Percentiles rank a stretch among this genome's conserved stretches.
Evolutionary conservation across 2,113 vertebrate genomes (phyloP).

Genomic region (Oreochromis spilurus): DNA sequence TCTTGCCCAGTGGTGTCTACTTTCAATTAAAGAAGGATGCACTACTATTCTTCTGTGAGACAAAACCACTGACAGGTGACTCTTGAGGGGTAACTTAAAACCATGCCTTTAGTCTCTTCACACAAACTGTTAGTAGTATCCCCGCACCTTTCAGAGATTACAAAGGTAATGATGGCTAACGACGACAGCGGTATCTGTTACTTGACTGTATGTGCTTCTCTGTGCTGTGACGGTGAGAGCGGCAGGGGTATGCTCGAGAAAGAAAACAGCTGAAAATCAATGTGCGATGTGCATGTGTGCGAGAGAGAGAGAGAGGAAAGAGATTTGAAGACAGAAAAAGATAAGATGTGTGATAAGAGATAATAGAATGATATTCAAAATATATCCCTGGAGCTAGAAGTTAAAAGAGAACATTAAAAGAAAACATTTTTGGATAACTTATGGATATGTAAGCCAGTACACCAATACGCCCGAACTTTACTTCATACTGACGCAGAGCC

Average conservation of each 20-base stretch:
- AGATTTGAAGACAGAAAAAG: slow-evolving; percentile 60
- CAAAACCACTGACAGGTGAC: slow-evolving; percentile 59
- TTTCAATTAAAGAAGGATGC: slow-evolving; percentile 59
- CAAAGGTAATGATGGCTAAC: slow-evolving; percentile 36
- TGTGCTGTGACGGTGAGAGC: slow-evolving; percentile 23
- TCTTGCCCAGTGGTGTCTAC: slow-evolving; percentile 46
- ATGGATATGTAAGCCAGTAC: slow-evolving; percentile 57
- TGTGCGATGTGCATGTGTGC: background rate
- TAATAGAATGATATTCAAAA: slow-evolving; percentile 64
- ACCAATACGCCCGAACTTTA: slow-evolving; percentile 46
- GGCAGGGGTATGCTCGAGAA: slow-evolving; percentile 19
- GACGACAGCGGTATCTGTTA: slow-evolving; percentile 41
- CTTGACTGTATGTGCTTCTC: slow-evolving; percentile 27
- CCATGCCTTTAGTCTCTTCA: slow-evolving; percentile 37
- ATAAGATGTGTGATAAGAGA: slow-evolving; percentile 64
- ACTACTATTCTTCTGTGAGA: slow-evolving; percentile 49
- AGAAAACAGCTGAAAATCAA: slow-evolving; percentile 25
- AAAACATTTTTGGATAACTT: slow-evolving; percentile 61
- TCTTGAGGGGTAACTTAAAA: slow-evolving; percentile 59
- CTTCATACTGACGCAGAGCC: slow-evolving; percentile 33
- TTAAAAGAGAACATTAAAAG: slow-evolving; percentile 62
- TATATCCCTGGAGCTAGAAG: slow-evolving; percentile 51
- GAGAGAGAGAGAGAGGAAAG: background rate
- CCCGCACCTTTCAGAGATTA: slow-evolving; percentile 35
- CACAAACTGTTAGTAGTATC: slow-evolving; percentile 51